Conservation (phyloP, 2,113 vertebrate genomes). For the Ochotona princeps region DNA sequence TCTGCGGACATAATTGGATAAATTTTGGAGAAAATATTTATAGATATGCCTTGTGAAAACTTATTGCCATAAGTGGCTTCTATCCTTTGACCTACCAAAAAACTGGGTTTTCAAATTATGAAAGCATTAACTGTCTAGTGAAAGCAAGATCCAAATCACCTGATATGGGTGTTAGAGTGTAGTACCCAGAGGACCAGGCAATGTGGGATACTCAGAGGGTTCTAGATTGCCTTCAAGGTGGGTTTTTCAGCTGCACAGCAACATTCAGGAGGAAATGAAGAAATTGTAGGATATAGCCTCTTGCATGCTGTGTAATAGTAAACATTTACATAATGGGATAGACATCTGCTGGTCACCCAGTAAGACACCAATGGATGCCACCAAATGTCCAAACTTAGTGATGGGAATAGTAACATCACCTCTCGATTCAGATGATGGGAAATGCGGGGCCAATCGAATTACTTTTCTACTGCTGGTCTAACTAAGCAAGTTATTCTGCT, state of each 20-base stretch:
- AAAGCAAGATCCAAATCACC: background rate
- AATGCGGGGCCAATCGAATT: background rate
- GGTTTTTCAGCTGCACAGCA: background rate
- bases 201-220: background rate
- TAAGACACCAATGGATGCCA: background rate
- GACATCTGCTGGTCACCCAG: background rate
- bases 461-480: background rate
- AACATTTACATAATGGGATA: background rate
- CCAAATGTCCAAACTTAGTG: background rate
- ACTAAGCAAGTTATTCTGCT: background rate
- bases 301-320: accelerated
- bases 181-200: background rate
- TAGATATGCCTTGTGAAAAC: background rate
- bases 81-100: background rate
- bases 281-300: background rate
- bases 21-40: background rate
- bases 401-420: background rate
- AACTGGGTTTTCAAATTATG: background rate
- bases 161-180: background rate
- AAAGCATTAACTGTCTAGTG: background rate
- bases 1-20: background rate
- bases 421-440: background rate
- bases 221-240: background rate
- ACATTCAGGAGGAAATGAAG: background rate
- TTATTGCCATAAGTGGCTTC: background rate